These are phyloP conservation scores for Saccostrea glomerata DNA, from an alignment of 1,140 invertebrate species.

Conservation along the genomic window DNA sequence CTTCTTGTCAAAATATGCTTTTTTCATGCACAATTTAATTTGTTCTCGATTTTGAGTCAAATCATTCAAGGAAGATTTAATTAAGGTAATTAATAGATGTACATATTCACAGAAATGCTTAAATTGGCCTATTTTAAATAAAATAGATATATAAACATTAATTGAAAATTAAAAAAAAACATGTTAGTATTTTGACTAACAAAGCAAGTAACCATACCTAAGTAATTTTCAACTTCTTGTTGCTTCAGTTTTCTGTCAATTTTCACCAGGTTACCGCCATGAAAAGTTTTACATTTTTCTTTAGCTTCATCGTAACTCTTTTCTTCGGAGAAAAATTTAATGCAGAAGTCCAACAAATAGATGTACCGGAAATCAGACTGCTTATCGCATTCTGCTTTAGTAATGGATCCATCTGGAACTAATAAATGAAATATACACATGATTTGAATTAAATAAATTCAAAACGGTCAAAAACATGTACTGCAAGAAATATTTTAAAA, in stretches of 20 bases:
- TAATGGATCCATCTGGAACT: conserved; percentile 23
- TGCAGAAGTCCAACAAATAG: not conserved
- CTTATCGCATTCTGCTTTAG: not conserved
- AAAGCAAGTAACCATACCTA: not conserved
- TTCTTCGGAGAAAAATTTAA: not conserved
- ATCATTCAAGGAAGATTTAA: not conserved
- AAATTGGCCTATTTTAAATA: not conserved
- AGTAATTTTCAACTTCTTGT: not conserved
- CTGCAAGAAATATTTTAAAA: not conserved
- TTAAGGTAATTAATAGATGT: not conserved
- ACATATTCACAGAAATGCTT: too few species aligned
- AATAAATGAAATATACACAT: not conserved
- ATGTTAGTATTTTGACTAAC: too few species aligned
- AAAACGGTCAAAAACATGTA: not conserved
- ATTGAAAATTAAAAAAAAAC: not conserved
- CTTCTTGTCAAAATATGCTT: too few species aligned
- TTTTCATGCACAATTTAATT: too few species aligned
- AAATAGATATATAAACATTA: not conserved
- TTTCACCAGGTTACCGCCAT: conserved; percentile 2
- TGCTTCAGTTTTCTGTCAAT: conserved; percentile 21
- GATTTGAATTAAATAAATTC: not conserved
- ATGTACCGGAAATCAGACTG: not conserved
- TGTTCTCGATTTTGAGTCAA: not conserved
- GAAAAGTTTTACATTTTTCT: not conserved
- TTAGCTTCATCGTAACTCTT: not conserved